Evolutionary conservation across 1,140 invertebrate genomes (phyloP).

Genomic region (Cyclargus thomasi): DNA sequence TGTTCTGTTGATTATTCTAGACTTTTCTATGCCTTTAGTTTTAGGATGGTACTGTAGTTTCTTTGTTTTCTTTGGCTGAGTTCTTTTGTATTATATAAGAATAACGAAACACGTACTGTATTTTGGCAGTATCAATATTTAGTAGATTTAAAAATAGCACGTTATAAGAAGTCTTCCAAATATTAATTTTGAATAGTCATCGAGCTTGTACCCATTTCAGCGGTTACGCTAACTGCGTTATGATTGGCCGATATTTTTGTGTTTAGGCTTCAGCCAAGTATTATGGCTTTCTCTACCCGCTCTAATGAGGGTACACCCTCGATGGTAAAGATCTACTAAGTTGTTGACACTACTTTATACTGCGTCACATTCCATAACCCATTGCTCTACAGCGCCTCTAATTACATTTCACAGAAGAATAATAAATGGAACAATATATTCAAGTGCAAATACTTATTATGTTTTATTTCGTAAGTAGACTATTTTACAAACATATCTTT

Average conservation of each 20-base stretch:
- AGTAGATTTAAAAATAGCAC: not conserved
- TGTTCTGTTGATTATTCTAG: conserved; percentile 69
- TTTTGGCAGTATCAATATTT: conserved; percentile 24
- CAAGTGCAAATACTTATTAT: conserved; percentile 51
- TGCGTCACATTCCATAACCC: conserved; percentile 68
- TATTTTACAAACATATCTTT: conserved; percentile 68
- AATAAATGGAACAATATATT: conserved; percentile 68
- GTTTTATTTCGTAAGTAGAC: conserved; percentile 69
- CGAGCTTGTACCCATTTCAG: too few species aligned
- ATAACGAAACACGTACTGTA: conserved; percentile 34
- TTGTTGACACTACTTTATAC: conserved; percentile 32
- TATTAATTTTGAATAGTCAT: too few species aligned
- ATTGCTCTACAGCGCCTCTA: conserved; percentile 33
- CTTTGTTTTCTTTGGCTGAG: conserved; percentile 36
- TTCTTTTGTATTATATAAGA: conserved; percentile 39
- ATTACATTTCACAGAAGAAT: conserved; percentile 41
- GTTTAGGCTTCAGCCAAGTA: too few species aligned
- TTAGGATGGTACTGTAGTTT: conserved; percentile 37
- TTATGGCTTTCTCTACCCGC: too few species aligned
- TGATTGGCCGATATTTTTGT: conserved; percentile 5
- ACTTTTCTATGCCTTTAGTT: conserved; percentile 41
- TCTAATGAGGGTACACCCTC: too few species aligned
- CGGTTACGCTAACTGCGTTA: conserved; percentile 16
- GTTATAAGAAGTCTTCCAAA: too few species aligned
- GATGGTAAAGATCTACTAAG: conserved; percentile 17